These are phyloP conservation scores for Ceraclea dissimilis DNA, from an alignment of 2,888 invertebrate species.

Conservation along the genomic window DNA sequence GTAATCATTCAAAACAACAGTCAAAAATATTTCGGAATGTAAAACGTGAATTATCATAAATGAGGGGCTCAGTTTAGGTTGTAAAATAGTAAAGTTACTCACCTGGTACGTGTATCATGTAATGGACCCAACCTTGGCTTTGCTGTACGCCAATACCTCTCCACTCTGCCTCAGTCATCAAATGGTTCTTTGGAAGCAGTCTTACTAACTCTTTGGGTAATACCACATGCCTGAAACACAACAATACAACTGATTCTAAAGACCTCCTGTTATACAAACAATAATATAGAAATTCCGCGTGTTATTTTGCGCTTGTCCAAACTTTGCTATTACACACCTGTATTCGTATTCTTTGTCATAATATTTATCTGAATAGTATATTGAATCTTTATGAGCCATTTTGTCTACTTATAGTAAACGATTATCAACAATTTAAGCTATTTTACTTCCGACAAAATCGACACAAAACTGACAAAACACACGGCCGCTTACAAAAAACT, in stretches of 20 bases:
- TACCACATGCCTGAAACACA: conserved; percentile 76
- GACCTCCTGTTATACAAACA: background rate
- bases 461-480: background rate
- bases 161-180: conserved; percentile 95
- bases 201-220: conserved; percentile 88
- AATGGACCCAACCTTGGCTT: conserved; percentile 94
- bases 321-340: conserved; percentile 54
- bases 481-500: background rate
- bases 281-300: background rate
- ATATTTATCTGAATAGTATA: conserved; percentile 92
- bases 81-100: no score
- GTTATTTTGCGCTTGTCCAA: background rate
- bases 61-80: no score
- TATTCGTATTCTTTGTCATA: conserved; percentile 87
- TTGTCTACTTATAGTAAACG: background rate
- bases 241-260: conserved; percentile 6
- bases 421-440: background rate
- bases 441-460: background rate
- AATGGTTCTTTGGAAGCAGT: conserved; percentile 81
- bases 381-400: conserved; percentile 58
- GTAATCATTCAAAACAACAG: no score
- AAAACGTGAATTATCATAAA: no score
- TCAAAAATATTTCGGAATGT: no score
- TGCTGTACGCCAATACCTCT: conserved; percentile 91
- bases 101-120: conserved; percentile 95